These are phyloP conservation scores for Deilephila porcellus DNA, from an alignment of 2,888 invertebrate species.

Conservation along the genomic window DNA sequence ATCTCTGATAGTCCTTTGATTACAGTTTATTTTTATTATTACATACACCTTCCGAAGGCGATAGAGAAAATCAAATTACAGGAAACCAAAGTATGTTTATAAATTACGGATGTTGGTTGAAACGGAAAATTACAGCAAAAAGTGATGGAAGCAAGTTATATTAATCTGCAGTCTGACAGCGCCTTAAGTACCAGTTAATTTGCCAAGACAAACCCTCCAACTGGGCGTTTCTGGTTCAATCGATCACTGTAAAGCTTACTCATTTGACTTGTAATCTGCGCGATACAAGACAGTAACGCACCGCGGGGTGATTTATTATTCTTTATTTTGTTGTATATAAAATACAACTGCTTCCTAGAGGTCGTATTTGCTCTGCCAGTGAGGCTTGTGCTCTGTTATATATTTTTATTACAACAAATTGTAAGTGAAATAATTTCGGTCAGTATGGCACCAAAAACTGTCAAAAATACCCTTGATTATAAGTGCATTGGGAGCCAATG, in stretches of 20 bases:
- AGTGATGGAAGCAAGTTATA: conserved; percentile 36
- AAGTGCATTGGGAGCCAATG: too few relatives aligned
- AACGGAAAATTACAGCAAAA: conserved; percentile 43
- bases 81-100: conserved; percentile 37
- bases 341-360: too few relatives aligned
- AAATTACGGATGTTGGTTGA: conserved; percentile 39
- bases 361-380: too few relatives aligned
- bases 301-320: background rate
- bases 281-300: background rate
- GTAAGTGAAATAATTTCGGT: too few relatives aligned
- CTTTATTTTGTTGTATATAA: background rate
- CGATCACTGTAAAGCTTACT: conserved; percentile 44
- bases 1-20: background rate
- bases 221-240: conserved; percentile 47
- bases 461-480: too few relatives aligned
- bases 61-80: conserved; percentile 21
- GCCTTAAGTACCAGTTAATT: conserved; percentile 44
- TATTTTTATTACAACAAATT: too few relatives aligned
- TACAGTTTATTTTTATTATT: background rate
- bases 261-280: conserved; percentile 40
- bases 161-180: conserved; percentile 48
- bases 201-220: conserved; percentile 46
- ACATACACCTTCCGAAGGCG: background rate
- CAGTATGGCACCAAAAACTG: too few relatives aligned
- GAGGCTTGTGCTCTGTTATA: too few relatives aligned